Conservation (phyloP, 2,113 vertebrate species). For the Calypte anna region DNA sequence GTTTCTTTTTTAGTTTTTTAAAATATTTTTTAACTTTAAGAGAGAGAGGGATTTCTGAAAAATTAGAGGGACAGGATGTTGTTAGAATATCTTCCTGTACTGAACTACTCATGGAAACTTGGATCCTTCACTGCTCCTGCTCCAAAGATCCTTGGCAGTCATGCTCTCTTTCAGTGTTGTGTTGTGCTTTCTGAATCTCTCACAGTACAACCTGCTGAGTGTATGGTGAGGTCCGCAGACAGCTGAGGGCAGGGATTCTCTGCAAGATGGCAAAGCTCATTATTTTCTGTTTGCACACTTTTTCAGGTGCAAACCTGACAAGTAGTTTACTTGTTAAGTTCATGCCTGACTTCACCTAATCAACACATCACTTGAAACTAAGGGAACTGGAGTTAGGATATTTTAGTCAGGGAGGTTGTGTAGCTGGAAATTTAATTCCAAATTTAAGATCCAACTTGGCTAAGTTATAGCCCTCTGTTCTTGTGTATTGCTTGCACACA, state of each 20-base stretch:
- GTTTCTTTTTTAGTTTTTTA: not conserved
- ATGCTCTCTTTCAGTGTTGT: not conserved
- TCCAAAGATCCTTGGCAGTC: not conserved
- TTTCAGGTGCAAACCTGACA: not conserved
- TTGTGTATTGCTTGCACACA: not conserved
- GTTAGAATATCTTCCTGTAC: not conserved
- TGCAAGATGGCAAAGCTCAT: not conserved
- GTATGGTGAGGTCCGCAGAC: not conserved
- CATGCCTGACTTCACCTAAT: not conserved
- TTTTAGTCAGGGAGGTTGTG: not conserved
- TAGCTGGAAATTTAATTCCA: not conserved
- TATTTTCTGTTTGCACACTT: not conserved
- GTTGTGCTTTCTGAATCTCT: not conserved
- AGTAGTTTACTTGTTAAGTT: not conserved
- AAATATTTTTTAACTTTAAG: accelerated
- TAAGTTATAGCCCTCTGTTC: not conserved
- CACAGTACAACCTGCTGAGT: not conserved
- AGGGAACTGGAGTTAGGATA: not conserved
- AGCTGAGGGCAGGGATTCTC: accelerated
- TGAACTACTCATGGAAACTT: not conserved
- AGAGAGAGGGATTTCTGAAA: not conserved
- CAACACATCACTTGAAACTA: not conserved
- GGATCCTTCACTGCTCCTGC: not conserved
- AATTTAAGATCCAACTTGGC: not conserved
- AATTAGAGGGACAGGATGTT: not conserved